Percentiles rank a stretch among this genome's conserved stretches.
Evolutionary conservation across 2,113 vertebrate genomes (phyloP).

Genomic region (Epinephelus lanceolatus): DNA sequence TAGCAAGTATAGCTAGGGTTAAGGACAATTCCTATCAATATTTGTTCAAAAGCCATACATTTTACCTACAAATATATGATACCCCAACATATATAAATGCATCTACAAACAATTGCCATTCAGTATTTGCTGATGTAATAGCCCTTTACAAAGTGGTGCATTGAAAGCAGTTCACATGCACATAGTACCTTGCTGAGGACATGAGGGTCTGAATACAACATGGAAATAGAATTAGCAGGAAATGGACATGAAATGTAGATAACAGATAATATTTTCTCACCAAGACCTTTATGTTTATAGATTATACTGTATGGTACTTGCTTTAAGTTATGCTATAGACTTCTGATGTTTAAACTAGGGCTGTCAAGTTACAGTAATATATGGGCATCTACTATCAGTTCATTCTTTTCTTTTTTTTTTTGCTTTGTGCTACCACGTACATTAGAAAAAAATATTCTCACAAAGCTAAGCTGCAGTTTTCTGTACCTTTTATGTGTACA

Average conservation of each 20-base stretch:
- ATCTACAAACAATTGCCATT: conserved; percentile 60
- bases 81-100: conserved; percentile 67
- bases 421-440: neutral
- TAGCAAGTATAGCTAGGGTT: conserved; percentile 60
- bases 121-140: conserved; percentile 68
- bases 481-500: too few relatives aligned
- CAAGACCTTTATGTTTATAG: conserved; percentile 70
- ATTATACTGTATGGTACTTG: conserved; percentile 73
- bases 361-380: conserved; percentile 35
- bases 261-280: conserved; percentile 66
- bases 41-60: conserved; percentile 82
- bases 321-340: conserved; percentile 78
- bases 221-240: conserved; percentile 57
- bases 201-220: conserved; percentile 48
- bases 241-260: conserved; percentile 56
- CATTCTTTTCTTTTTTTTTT: neutral
- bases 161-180: conserved; percentile 68
- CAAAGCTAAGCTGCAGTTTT: neutral
- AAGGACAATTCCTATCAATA: conserved; percentile 60
- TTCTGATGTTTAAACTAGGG: conserved; percentile 64
- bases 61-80: conserved; percentile 67
- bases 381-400: neutral
- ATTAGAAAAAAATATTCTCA: neutral
- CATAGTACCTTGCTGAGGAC: conserved; percentile 74
- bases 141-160: conserved; percentile 75